Base-by-base conservation (phyloP, 23 tunicate genomes). In the Botrylloides violaceus region DNA sequence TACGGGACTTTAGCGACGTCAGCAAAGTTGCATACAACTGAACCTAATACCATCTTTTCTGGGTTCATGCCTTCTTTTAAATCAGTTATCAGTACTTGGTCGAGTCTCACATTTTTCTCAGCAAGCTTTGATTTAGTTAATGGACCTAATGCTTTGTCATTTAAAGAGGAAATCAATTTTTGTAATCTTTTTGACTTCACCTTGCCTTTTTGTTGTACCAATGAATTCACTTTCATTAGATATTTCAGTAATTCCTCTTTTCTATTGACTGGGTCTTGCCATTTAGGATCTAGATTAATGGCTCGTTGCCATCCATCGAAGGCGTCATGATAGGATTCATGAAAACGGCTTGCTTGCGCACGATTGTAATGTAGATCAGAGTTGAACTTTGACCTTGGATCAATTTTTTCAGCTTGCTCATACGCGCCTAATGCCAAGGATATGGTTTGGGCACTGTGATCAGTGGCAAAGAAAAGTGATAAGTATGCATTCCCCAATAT, bases 351-450 rank as follows among this genome's bases (percentile, higher is more conserved):
- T 1, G 90, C 97, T 58, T 70, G 78, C 2, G 97, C 81, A 55
- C 90, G 58, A 61, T 90, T 90, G 79, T 77, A 90, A 66, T 90
- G 90, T 1, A 90, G 70, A 32, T 90, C 97, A 60, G 97, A 90
- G 53, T 90, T 90, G 48, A 83, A 49, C 20, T 15, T 23, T 20
- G 90, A 90, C 2, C 49, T 12, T 49, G 66, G 28, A 37, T 90
- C 90, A n/a, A 83, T 84, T 62, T 83, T 83, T 49, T 90, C 97
- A 4, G 97, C 84, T 79, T 90, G 77, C 19, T 76, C 27, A 64
- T 90, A 90, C 3, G 83, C 80, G 22, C 61, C 74, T 9, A 90
- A 29, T 2, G 97, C 68, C 24, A 66, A 37, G 6, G 70, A 22
- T 23, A 90, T 48, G 18, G 87, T 77, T 85, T 90, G 59, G 4